Evolutionary conservation across 2,888 invertebrate species (phyloP), one percentile per base, ranked within the genome.

Genomic region (Pollenia angustigena): DNA sequence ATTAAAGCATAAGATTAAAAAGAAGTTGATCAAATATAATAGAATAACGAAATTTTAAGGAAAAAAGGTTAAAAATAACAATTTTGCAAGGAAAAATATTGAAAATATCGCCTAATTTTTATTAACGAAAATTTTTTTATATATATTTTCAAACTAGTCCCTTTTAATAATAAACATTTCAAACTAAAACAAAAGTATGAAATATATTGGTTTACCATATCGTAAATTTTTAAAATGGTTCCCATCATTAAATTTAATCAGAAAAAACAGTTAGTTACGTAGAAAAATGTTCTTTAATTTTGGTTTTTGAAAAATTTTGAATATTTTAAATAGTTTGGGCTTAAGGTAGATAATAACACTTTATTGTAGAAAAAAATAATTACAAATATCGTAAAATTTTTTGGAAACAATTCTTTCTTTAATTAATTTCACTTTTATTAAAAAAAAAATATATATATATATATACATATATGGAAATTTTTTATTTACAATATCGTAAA

Each of bases 1-100:
- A 62, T 14, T 69, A 58, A 85, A 78, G 85, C 81, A 44, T 85
- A 72, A 81, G 46, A 71, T 48, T 72, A 56, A 46, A 40, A 18
- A 80, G 16, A n/a, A 52, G 18, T 82, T 80, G 32, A 32, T 32
- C 32, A 6, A 32, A 12, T 60, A 50, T 40, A n/a, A 50, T 64
- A 64, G 32, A 64, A 64, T n/a, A 46, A 78, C 71, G 40, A 68
- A 66, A 23, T 23, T 69, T 18, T 44, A 50, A 12, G 74, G 11
- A 56, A 44, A 71, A 16, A 64, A 40, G 68, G 60, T 42, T 60
- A 68, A 52, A 54, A 32, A 44, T 60, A 44, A 42, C 12, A 42
- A 32, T 11, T 4, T n/a, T 16, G 4, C 18, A 64, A 16, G 42
- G 66, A 66, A 32, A 48, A n/a, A 4, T n/a, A 64, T 44, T 4